A percentile compares a stretch with the other conserved stretches of the same genome.
These are phyloP conservation scores for Lycophotia porphyrea DNA, from an alignment of 2,888 invertebrate species.

Conservation along the genomic window DNA sequence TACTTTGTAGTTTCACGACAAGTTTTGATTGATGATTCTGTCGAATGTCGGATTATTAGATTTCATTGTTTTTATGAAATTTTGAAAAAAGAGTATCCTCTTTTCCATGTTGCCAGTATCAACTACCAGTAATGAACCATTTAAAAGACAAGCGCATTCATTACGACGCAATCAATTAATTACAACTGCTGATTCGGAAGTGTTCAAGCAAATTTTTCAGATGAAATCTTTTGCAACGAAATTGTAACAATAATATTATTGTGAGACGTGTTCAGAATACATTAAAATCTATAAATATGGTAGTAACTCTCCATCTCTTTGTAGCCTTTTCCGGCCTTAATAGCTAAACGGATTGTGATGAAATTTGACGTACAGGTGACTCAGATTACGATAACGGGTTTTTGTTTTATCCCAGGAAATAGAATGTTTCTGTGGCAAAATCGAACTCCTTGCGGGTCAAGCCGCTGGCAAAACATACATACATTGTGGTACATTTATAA, in stretches of 20 bases:
- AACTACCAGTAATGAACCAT: neutral
- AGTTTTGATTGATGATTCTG: neutral
- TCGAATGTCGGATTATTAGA: neutral
- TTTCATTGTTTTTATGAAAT: neutral
- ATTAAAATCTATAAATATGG: neutral
- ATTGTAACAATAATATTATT: slow-evolving; percentile 27
- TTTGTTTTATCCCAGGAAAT: neutral
- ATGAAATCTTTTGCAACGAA: slow-evolving; percentile 16
- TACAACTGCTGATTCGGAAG: slow-evolving; percentile 12
- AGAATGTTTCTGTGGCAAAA: neutral
- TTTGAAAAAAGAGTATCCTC: neutral
- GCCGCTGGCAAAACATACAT: neutral
- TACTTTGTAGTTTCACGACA: neutral
- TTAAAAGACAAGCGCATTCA: slow-evolving; percentile 7
- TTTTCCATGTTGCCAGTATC: neutral
- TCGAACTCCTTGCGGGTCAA: neutral
- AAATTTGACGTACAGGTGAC: neutral
- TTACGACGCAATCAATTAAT: slow-evolving; percentile 18
- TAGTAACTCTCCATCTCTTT: neutral
- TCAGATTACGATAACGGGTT: neutral
- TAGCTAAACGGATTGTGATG: neutral
- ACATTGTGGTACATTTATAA: slow-evolving; percentile 26
- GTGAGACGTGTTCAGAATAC: slow-evolving; percentile 49
- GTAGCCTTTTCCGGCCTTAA: neutral
- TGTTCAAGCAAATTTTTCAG: slow-evolving; percentile 30